Percentiles rank a stretch among this genome's conserved stretches.
These are phyloP conservation scores for Pseudorhombus dupliciocellatus DNA, from an alignment of 2,113 vertebrate genomes.

Conservation along the genomic window DNA sequence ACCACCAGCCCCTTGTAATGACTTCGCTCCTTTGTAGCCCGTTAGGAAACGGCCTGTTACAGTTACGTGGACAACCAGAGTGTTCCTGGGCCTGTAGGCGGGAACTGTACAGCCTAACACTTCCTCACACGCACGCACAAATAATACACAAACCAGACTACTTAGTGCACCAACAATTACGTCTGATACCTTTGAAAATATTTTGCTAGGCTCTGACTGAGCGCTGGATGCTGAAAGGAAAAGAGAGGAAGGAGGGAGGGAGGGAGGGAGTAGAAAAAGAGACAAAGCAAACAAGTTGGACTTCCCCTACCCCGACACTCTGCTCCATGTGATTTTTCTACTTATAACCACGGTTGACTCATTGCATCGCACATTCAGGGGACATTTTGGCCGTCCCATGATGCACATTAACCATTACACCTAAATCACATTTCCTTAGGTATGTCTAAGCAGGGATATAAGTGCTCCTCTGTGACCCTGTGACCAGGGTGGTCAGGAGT, in stretches of 20 bases:
- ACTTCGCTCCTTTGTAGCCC: conserved; percentile 45
- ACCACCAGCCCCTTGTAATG: conserved; percentile 35
- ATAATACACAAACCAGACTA: conserved; percentile 17
- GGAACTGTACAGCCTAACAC: conserved; percentile 4
- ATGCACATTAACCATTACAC: conserved; percentile 65
- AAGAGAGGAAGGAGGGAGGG: neutral
- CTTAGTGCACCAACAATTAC: conserved; percentile 28
- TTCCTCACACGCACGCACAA: conserved; percentile 1
- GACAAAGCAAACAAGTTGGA: conserved; percentile 6
- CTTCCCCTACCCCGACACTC: conserved; percentile 50
- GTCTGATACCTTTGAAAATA: conserved; percentile 64
- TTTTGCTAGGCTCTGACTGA: conserved; percentile 52
- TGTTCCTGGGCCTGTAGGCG: conserved; percentile 31
- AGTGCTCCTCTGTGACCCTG: conserved; percentile 58
- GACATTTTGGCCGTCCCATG: conserved; percentile 59
- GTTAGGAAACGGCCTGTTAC: conserved; percentile 42
- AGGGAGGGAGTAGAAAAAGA: neutral
- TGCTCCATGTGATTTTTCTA: conserved; percentile 56
- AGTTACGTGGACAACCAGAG: conserved; percentile 32
- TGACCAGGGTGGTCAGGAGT: conserved; percentile 64
- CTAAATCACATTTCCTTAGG: conserved; percentile 71
- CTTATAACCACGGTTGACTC: conserved; percentile 58
- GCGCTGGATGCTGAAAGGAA: conserved; percentile 24
- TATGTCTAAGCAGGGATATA: conserved; percentile 58
- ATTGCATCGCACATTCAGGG: conserved; percentile 39